Conservation (phyloP, 1,140 invertebrate genomes). For the Phymorhynchus buccinoides region DNA sequence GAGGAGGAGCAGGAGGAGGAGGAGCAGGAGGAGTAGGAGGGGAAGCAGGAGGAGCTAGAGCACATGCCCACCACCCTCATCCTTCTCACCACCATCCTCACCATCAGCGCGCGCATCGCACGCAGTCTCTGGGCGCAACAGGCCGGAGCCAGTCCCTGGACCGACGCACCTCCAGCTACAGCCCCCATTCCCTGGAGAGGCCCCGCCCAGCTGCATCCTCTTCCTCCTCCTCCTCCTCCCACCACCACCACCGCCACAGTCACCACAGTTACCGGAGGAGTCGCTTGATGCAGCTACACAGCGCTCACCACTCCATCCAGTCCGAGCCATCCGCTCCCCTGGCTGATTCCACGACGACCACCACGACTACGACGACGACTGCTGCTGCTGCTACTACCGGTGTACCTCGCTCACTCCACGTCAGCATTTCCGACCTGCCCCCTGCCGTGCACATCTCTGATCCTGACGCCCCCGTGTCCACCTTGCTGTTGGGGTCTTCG, state of each 20-base stretch:
- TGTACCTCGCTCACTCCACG: conserved; percentile 27
- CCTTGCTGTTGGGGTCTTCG: background rate
- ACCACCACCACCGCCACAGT: too few relatives aligned
- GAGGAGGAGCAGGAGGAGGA: background rate
- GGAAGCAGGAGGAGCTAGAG: background rate
- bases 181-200: conserved; percentile 24
- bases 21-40: background rate
- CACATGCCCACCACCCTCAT: background rate
- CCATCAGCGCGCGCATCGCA: background rate
- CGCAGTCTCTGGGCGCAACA: background rate
- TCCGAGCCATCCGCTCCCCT: background rate
- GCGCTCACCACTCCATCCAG: conserved; percentile 30
- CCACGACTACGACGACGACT: too few relatives aligned
- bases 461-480: conserved; percentile 33
- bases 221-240: too few relatives aligned
- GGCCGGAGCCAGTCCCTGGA: conserved; percentile 23
- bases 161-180: too few relatives aligned
- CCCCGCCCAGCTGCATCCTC: too few relatives aligned
- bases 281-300: conserved; percentile 22
- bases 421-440: conserved; percentile 39
- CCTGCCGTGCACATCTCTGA: conserved; percentile 28
- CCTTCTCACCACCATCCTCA: background rate
- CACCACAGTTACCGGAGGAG: conserved; percentile 12
- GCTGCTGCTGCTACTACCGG: too few relatives aligned
- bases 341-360: background rate